Conservation (phyloP, 2,888 invertebrate species). For the Aspidiotus rigidus region DNA sequence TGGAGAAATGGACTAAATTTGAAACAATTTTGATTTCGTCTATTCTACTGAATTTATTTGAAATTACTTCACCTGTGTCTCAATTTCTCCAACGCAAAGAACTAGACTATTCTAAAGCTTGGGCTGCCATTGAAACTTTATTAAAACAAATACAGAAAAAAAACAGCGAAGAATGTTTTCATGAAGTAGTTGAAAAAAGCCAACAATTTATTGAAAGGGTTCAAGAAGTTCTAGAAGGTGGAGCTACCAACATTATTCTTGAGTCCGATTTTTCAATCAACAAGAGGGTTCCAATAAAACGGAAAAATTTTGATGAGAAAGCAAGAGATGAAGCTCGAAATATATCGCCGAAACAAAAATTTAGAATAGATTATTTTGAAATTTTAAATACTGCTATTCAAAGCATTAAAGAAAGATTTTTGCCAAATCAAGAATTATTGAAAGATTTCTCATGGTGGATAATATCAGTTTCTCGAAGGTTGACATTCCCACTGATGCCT, state of each 20-base stretch:
- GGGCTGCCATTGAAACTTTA: too few relatives aligned
- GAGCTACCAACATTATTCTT: not conserved
- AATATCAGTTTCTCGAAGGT: not conserved
- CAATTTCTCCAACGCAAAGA: too few relatives aligned
- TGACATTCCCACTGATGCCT: not conserved
- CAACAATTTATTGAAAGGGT: too few relatives aligned
- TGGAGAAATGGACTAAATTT: too few relatives aligned
- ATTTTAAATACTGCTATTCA: not conserved
- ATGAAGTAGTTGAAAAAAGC: too few relatives aligned
- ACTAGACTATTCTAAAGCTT: too few relatives aligned
- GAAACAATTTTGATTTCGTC: too few relatives aligned
- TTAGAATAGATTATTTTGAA: constrained; percentile 6
- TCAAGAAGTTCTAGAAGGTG: not conserved
- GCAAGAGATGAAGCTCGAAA: constrained; percentile 4
- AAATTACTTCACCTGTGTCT: too few relatives aligned
- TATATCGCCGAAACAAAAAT: not conserved
- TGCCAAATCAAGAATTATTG: constrained; percentile 5
- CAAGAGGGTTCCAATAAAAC: constrained; percentile 3
- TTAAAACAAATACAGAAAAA: too few relatives aligned
- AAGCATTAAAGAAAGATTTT: not conserved
- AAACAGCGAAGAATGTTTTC: too few relatives aligned
- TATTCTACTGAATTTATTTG: too few relatives aligned
- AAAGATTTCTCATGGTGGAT: not conserved
- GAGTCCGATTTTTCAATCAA: not conserved
- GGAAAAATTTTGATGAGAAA: constrained; percentile 12